Percentiles rank a stretch among this genome's conserved stretches.
Evolutionary conservation across 2,797 vertebrate genomes (phyloP).

Genomic region (Uromys caudimaculatus): DNA sequence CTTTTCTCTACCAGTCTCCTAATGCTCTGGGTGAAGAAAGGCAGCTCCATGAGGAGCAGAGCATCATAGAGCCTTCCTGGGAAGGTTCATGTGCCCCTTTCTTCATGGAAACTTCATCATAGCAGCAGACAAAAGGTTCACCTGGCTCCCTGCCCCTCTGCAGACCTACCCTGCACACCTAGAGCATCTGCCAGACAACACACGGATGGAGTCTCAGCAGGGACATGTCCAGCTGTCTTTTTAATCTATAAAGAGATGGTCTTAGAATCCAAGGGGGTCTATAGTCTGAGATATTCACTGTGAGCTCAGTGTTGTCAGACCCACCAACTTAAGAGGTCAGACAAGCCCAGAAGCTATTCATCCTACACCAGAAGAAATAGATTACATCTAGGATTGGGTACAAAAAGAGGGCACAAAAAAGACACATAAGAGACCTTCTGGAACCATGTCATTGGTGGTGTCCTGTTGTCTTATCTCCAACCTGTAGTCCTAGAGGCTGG

Average conservation of each 20-base stretch:
- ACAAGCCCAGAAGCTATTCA: not conserved
- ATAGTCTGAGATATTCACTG: not conserved
- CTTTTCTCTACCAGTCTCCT: not conserved
- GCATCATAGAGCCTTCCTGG: not conserved
- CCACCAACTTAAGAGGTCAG: not conserved
- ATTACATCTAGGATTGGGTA: not conserved
- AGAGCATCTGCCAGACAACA: not conserved
- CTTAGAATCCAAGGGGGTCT: not conserved
- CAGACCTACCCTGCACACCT: not conserved
- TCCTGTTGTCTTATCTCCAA: not conserved
- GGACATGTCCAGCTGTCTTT: not conserved
- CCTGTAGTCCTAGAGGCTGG: too few relatives aligned
- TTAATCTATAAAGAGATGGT: not conserved
- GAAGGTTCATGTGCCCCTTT: not conserved
- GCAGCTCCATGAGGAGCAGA: not conserved
- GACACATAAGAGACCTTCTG: not conserved
- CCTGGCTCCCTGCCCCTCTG: not conserved
- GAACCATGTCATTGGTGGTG: not conserved
- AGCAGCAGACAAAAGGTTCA: not conserved
- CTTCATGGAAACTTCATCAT: not conserved
- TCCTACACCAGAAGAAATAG: not conserved
- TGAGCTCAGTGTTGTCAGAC: not conserved
- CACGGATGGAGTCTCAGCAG: not conserved
- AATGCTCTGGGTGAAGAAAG: not conserved
- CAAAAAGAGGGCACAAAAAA: not conserved